Conservation (phyloP, 2,888 invertebrate genomes). For the Coecobrya sp. region DNA sequence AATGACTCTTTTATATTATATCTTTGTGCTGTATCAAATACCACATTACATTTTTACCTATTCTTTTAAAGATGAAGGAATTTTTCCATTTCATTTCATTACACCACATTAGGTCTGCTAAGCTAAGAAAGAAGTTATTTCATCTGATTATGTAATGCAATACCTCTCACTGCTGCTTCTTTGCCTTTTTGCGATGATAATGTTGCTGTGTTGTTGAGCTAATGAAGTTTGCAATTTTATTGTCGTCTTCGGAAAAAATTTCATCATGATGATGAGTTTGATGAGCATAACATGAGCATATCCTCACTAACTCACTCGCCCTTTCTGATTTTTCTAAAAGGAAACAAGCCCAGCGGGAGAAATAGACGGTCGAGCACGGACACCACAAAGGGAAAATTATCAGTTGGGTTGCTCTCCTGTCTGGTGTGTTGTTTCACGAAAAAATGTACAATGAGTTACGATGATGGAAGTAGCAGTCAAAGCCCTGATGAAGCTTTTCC, state of each 20-base stretch:
- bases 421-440: neutral
- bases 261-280: neutral
- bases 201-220: conserved; percentile 43
- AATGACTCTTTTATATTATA: conserved; percentile 15
- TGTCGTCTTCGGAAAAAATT: conserved; percentile 39
- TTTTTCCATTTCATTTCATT: conserved; percentile 7
- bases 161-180: conserved; percentile 34
- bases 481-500: conserved; percentile 29
- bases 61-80: neutral
- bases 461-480: neutral
- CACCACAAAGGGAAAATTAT: conserved; percentile 24
- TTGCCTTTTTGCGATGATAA: conserved; percentile 43
- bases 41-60: conserved; percentile 23
- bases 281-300: conserved; percentile 32
- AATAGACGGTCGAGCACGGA: conserved; percentile 31
- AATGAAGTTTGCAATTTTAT: conserved; percentile 83
- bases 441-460: neutral
- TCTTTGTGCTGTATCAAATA: conserved; percentile 44
- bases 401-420: conserved; percentile 3
- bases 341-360: conserved; percentile 58
- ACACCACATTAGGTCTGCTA: neutral
- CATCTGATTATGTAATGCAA: conserved; percentile 34
- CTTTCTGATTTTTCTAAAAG: conserved; percentile 36
- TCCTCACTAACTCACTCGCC: conserved; percentile 18
- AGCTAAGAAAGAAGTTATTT: neutral